A percentile compares a stretch with the other conserved stretches of the same genome.
phyloP scores from a whole-genome alignment of 2,888 invertebrate species.

The Ctenicera cuprea region DNA sequence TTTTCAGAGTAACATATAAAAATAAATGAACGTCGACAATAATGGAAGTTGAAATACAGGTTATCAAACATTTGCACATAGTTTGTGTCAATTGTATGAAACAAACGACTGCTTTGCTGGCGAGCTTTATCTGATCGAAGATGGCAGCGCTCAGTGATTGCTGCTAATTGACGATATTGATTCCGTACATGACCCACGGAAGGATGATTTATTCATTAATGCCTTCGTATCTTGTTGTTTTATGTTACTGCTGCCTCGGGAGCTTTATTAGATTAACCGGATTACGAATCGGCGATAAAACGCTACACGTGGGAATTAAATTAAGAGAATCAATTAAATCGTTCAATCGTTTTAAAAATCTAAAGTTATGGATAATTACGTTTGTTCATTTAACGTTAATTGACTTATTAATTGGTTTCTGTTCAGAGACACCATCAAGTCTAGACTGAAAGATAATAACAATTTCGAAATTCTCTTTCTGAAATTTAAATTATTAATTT shows the following conservation, averaged over 20 bases:
- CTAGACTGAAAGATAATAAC: slow-evolving; percentile 31
- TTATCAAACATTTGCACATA: slow-evolving; percentile 70
- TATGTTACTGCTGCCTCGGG: slow-evolving; percentile 51
- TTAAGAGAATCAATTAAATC: slow-evolving; percentile 51
- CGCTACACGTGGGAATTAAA: slow-evolving; percentile 51
- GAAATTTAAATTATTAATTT: not conserved
- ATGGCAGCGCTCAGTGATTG: slow-evolving; percentile 62
- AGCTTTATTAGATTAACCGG: slow-evolving; percentile 51
- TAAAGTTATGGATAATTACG: slow-evolving; percentile 49
- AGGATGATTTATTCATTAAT: slow-evolving; percentile 59
- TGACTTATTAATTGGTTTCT: slow-evolving; percentile 47
- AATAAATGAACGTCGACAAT: slow-evolving; percentile 64
- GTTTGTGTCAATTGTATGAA: slow-evolving; percentile 70
- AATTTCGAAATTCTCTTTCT: not conserved
- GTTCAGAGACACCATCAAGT: slow-evolving; percentile 40
- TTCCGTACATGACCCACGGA: slow-evolving; percentile 51
- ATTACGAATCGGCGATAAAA: slow-evolving; percentile 54
- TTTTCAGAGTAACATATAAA: slow-evolving; percentile 55
- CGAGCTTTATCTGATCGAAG: slow-evolving; percentile 67
- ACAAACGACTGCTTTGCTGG: slow-evolving; percentile 65
- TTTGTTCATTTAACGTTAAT: slow-evolving; percentile 52
- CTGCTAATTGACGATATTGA: slow-evolving; percentile 60
- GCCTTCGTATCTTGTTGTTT: slow-evolving; percentile 55
- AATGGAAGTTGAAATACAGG: slow-evolving; percentile 70
- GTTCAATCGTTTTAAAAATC: slow-evolving; percentile 44